phyloP scores from a whole-genome alignment of 2,113 vertebrate species.

The Crotalus tigris region DNA sequence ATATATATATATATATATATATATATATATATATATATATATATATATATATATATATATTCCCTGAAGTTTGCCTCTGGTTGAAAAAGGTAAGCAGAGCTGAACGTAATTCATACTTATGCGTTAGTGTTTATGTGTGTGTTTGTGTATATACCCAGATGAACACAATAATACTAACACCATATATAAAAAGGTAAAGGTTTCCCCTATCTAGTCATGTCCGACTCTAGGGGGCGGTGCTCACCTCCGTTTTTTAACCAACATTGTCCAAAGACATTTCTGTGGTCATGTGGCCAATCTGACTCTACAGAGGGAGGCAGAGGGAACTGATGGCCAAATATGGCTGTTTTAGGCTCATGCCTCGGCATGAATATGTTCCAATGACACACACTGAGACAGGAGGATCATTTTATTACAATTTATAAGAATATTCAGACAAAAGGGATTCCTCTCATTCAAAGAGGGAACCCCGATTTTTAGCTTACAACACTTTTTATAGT shows the following conservation, averaged over 20 bases:
- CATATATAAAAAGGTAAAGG: neutral
- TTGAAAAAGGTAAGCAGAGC: neutral
- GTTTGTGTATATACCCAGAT: neutral
- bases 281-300: neutral
- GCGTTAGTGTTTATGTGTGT: neutral
- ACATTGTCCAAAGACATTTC: neutral
- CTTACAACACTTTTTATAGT: no score
- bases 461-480: no score
- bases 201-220: neutral
- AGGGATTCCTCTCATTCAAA: no score
- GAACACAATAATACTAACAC: neutral
- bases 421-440: no score
- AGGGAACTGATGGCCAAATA: no score
- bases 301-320: neutral
- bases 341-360: no score
- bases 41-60: no score
- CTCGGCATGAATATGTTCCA: no score
- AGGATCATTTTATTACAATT: no score
- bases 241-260: neutral
- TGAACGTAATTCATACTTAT: neutral
- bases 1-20: no score
- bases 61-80: neutral
- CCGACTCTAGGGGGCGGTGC: neutral
- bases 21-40: no score
- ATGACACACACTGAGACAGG: no score